Percentiles rank a stretch among this genome's conserved stretches.
Evolutionary conservation across 1,140 invertebrate genomes (phyloP).

Genomic region (Harpegnathos saltator): DNA sequence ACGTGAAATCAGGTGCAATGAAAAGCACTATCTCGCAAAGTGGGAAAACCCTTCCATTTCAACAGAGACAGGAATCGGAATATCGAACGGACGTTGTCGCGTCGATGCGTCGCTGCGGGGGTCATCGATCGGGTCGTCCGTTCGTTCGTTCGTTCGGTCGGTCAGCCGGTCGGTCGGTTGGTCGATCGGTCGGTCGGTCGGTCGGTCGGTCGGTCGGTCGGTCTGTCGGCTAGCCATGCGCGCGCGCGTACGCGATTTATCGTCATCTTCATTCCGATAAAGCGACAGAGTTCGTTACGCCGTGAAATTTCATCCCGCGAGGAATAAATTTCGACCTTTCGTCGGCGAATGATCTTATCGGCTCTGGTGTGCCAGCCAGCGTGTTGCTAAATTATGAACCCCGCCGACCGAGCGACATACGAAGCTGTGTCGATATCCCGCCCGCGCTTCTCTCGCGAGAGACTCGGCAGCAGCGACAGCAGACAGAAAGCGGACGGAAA

Average conservation of each 20-base stretch:
- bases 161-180: background rate
- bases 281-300: constrained; percentile 61
- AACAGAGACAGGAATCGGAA: constrained; percentile 45
- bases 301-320: constrained; percentile 58
- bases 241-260: constrained; percentile 49
- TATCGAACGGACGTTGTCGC: constrained; percentile 54
- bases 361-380: constrained; percentile 17
- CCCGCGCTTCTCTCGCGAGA: background rate
- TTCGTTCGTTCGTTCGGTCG: background rate
- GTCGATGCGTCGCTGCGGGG: background rate
- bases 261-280: constrained; percentile 59
- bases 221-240: too few relatives aligned
- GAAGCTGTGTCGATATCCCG: constrained; percentile 44
- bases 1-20: constrained; percentile 13
- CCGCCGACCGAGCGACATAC: constrained; percentile 2
- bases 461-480: constrained; percentile 13
- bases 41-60: constrained; percentile 19
- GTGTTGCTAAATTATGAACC: constrained; percentile 58
- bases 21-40: constrained; percentile 41
- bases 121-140: constrained; percentile 25
- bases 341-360: constrained; percentile 45
- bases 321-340: constrained; percentile 61
- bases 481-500: constrained; percentile 47
- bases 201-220: background rate
- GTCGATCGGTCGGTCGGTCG: background rate